These are phyloP conservation scores for Malurus alboscapulatus DNA, from an alignment of 2,113 vertebrate genomes.

Conservation along the genomic window DNA sequence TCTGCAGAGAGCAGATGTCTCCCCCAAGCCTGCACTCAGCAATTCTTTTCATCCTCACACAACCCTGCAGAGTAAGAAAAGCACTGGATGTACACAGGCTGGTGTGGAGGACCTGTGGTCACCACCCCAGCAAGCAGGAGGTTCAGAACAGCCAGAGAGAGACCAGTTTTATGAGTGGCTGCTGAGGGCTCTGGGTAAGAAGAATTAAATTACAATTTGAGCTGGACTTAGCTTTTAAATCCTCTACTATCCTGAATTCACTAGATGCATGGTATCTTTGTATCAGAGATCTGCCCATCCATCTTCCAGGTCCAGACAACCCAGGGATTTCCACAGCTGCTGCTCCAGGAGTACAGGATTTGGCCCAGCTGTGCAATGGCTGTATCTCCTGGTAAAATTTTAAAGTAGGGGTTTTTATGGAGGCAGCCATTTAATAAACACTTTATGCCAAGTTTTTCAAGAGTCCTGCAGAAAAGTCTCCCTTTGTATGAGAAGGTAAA, in stretches of 20 bases:
- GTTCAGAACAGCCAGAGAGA: background rate
- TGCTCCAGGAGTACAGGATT: background rate
- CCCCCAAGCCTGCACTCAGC: background rate
- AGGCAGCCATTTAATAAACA: background rate
- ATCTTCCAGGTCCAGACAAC: background rate
- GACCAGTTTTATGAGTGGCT: background rate
- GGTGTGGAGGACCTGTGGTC: background rate
- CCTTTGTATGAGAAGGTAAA: background rate
- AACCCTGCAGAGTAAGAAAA: background rate
- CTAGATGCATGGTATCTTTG: background rate
- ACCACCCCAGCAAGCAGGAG: background rate
- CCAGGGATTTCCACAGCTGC: background rate
- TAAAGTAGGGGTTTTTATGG: background rate
- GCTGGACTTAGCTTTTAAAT: background rate
- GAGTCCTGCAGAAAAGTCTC: background rate
- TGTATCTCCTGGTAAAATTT: background rate
- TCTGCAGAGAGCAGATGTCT: background rate
- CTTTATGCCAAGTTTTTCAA: background rate
- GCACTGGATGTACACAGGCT: background rate
- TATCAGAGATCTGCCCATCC: background rate
- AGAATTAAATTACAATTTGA: background rate
- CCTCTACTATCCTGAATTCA: background rate
- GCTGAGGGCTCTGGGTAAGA: background rate
- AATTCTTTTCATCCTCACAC: background rate
- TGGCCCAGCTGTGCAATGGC: background rate